Evolutionary conservation across 2,797 vertebrate genomes (phyloP).

Genomic region (Apogon hyalosoma): DNA sequence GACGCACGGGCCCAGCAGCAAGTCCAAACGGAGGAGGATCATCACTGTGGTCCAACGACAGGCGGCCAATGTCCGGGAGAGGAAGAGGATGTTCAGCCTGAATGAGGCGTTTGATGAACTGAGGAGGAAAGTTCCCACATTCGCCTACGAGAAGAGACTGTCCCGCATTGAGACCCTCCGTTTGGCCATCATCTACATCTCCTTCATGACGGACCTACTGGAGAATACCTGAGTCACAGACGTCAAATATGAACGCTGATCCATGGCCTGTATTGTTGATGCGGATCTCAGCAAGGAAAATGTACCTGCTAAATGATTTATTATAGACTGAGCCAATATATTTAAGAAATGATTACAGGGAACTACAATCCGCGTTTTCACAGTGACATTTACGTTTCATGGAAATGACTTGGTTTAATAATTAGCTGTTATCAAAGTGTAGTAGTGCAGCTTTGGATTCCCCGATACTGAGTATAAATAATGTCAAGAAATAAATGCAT

Average conservation of each 20-base stretch:
- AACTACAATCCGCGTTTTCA: too few species aligned
- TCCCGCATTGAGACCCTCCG: constrained; percentile 96
- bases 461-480: not conserved
- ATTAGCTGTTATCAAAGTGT: not conserved
- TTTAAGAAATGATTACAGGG: too few species aligned
- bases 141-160: constrained; percentile 96
- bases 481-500: constrained; percentile 39
- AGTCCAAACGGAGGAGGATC: constrained; percentile 89
- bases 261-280: not conserved
- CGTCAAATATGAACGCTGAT: not conserved
- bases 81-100: constrained; percentile 95
- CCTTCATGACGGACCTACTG: constrained; percentile 96
- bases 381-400: too few species aligned
- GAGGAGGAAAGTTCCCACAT: constrained; percentile 94
- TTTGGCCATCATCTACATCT: constrained; percentile 95
- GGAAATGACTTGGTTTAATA: too few species aligned
- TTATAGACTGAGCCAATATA: too few species aligned
- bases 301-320: too few species aligned
- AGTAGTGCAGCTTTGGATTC: too few species aligned
- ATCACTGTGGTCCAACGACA: constrained; percentile 94
- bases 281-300: not conserved
- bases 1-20: constrained; percentile 55
- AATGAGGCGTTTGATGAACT: constrained; percentile 96
- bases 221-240: constrained; percentile 70
- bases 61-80: constrained; percentile 94